Evolutionary conservation across 2,888 invertebrate species (phyloP).

Genomic region (Chrysolina oricalcia): DNA sequence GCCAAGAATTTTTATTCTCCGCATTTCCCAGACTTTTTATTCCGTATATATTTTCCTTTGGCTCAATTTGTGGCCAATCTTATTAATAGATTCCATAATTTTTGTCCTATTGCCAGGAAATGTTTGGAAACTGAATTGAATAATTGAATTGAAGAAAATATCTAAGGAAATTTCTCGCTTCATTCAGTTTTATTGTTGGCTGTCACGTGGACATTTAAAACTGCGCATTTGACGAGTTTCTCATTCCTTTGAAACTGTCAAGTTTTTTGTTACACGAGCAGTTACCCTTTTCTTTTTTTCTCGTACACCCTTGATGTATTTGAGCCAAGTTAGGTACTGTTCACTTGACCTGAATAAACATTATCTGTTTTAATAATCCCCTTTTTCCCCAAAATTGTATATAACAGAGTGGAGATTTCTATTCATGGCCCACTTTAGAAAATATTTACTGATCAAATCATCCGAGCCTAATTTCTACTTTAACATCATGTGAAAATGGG

Average conservation of each 20-base stretch:
- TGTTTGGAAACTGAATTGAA: not conserved
- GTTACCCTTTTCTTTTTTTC: too few species aligned
- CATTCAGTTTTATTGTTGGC: too few species aligned
- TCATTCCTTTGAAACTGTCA: too few species aligned
- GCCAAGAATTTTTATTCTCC: not conserved
- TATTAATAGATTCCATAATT: constrained; percentile 8
- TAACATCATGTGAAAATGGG: constrained; percentile 10
- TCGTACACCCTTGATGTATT: too few species aligned
- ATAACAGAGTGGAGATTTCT: constrained; percentile 14
- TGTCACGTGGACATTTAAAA: too few species aligned
- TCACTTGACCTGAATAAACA: too few species aligned
- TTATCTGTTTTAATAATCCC: too few species aligned
- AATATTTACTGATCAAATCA: not conserved
- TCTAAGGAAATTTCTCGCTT: too few species aligned
- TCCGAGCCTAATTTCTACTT: not conserved
- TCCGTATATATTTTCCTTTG: constrained; percentile 4
- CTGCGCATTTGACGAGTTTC: too few species aligned
- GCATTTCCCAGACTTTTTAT: not conserved
- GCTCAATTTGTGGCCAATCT: constrained; percentile 10
- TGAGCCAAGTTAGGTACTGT: too few species aligned
- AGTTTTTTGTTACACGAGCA: too few species aligned
- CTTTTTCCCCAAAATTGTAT: not conserved
- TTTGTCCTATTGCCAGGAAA: constrained; percentile 9
- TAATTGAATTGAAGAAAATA: not conserved
- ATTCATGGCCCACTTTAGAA: constrained; percentile 11